These are phyloP conservation scores for Melipona quadrifasciata DNA, from an alignment of 1,140 invertebrate species.

Conservation along the genomic window DNA sequence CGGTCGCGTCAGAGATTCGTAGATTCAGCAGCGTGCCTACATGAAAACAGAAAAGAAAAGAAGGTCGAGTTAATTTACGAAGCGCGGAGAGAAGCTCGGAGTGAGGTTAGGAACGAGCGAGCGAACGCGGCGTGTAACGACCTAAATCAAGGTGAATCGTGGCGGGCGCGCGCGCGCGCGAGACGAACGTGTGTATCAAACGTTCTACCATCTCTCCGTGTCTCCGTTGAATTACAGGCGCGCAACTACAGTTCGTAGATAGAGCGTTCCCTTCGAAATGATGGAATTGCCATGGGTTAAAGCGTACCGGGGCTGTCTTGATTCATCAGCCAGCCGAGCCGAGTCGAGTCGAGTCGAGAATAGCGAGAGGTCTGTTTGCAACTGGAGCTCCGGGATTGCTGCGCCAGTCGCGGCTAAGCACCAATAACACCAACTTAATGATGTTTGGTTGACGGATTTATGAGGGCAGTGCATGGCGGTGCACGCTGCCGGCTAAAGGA, in stretches of 20 bases:
- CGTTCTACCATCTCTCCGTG: conserved; percentile 9
- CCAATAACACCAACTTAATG: conserved; percentile 71
- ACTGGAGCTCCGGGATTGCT: conserved; percentile 46
- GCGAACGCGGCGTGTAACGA: neutral
- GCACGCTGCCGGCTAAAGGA: conserved; percentile 57
- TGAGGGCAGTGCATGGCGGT: conserved; percentile 64
- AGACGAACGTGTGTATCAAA: conserved; percentile 5
- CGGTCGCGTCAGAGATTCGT: too few species aligned
- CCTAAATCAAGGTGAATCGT: conserved; percentile 18
- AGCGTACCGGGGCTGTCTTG: conserved; percentile 48
- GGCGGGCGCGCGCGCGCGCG: neutral
- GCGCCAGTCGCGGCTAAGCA: conserved; percentile 66
- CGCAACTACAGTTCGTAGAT: neutral
- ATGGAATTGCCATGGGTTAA: conserved; percentile 41
- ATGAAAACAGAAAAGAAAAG: conserved; percentile 51
- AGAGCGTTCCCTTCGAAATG: conserved; percentile 44
- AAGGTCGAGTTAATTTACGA: conserved; percentile 2
- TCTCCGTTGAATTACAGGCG: conserved; percentile 35
- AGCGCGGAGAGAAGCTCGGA: neutral
- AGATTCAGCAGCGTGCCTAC: conserved; percentile 29
- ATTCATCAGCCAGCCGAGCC: conserved; percentile 59
- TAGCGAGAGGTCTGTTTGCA: conserved; percentile 63
- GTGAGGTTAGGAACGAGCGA: neutral
- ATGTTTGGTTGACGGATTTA: conserved; percentile 73
- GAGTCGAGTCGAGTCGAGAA: conserved; percentile 53